phyloP scores from a whole-genome alignment of 2,113 vertebrate genomes.

The Limanda limanda region DNA sequence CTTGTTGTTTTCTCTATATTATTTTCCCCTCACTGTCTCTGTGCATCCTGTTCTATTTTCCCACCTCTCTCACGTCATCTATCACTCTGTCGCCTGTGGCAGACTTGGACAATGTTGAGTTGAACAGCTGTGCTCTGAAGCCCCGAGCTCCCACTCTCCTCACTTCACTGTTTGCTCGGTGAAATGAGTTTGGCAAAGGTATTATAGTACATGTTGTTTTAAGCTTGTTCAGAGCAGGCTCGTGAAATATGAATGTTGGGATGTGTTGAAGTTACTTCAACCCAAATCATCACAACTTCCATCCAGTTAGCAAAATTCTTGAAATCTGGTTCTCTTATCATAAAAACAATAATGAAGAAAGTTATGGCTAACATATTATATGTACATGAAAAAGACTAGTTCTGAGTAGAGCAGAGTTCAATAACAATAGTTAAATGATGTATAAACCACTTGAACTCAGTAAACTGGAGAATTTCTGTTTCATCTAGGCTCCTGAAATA shows the following conservation, averaged over 20 bases:
- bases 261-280: constrained; percentile 3
- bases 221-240: constrained; percentile 14
- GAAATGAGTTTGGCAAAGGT: constrained; percentile 48
- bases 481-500: constrained; percentile 3
- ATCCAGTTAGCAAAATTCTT: constrained; percentile 8
- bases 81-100: constrained; percentile 24
- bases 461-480: background rate
- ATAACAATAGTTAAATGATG: background rate
- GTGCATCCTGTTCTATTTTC: constrained; percentile 7
- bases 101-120: constrained; percentile 31
- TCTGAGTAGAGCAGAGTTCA: background rate
- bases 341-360: background rate
- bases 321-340: background rate
- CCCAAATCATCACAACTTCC: background rate
- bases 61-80: constrained; percentile 40
- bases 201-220: constrained; percentile 33
- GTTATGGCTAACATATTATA: background rate
- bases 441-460: background rate
- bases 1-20: background rate
- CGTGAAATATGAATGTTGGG: constrained; percentile 15
- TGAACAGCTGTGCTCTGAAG: constrained; percentile 66
- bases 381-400: background rate
- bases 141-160: constrained; percentile 36
- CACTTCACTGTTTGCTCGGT: constrained; percentile 46
- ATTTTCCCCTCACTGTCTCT: constrained; percentile 19